These are phyloP conservation scores for Dysmachus trigonus DNA, from an alignment of 2,888 invertebrate species.

Conservation along the genomic window DNA sequence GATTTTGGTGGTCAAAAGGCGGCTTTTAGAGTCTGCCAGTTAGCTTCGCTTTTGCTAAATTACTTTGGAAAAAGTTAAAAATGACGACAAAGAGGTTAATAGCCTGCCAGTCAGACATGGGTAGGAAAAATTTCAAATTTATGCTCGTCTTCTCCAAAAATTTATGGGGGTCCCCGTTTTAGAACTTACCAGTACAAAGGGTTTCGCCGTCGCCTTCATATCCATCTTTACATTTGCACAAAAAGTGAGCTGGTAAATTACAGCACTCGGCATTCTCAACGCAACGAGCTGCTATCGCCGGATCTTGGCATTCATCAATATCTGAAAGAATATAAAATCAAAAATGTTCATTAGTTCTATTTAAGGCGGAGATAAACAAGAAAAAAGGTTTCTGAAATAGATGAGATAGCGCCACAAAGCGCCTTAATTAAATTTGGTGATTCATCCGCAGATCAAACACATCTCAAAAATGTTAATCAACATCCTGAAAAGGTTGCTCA, in stretches of 20 bases:
- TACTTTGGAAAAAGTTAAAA: neutral
- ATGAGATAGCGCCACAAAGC: neutral
- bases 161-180: neutral
- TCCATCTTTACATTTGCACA: slow-evolving; percentile 92
- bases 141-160: neutral
- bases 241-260: slow-evolving; percentile 92
- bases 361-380: neutral
- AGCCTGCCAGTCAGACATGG: neutral
- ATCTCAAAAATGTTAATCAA: neutral
- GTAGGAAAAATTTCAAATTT: neutral
- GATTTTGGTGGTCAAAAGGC: neutral
- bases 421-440: slow-evolving; percentile 5
- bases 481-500: slow-evolving; percentile 35
- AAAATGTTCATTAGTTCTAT: neutral
- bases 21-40: neutral
- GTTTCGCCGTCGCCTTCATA: slow-evolving; percentile 91
- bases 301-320: slow-evolving; percentile 94
- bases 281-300: slow-evolving; percentile 82
- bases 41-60: neutral
- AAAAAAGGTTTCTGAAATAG: neutral
- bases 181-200: slow-evolving; percentile 77
- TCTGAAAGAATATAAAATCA: slow-evolving; percentile 68
- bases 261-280: slow-evolving; percentile 94
- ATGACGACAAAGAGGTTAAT: neutral
- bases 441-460: neutral